These are phyloP conservation scores for Dasyornis broadbenti DNA, from an alignment of 2,113 vertebrate genomes.

Conservation along the genomic window DNA sequence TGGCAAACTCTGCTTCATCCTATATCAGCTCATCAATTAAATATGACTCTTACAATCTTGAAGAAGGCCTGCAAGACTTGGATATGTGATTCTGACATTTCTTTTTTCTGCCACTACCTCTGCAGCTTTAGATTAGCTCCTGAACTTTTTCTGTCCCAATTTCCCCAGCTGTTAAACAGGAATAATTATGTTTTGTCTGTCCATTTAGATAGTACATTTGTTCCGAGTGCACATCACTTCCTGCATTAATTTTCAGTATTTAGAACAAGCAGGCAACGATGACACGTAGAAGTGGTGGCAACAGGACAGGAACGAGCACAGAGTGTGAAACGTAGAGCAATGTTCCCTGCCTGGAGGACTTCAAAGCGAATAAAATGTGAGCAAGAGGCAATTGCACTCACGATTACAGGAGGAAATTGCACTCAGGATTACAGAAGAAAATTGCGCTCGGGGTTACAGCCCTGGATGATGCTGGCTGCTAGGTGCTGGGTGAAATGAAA, in stretches of 20 bases:
- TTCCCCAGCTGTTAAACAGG: not conserved
- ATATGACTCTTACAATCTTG: not conserved
- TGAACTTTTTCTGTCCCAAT: not conserved
- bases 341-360: not conserved
- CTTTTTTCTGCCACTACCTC: not conserved
- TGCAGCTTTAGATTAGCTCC: not conserved
- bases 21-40: conserved; percentile 3
- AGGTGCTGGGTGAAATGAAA: not conserved
- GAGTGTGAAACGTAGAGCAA: not conserved
- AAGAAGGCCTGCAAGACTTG: not conserved
- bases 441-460: not conserved
- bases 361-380: not conserved
- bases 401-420: not conserved
- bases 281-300: not conserved
- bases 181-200: not conserved
- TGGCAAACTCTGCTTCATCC: not conserved
- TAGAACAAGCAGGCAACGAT: fast-evolving
- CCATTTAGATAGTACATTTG: fast-evolving
- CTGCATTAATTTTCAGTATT: not conserved
- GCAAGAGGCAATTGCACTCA: not conserved
- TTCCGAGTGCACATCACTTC: not conserved
- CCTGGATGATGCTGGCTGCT: not conserved
- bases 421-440: not conserved
- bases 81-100: not conserved
- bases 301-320: fast-evolving